phyloP scores from a whole-genome alignment of 2,797 vertebrate species.

The Cyclura pinguis region DNA sequence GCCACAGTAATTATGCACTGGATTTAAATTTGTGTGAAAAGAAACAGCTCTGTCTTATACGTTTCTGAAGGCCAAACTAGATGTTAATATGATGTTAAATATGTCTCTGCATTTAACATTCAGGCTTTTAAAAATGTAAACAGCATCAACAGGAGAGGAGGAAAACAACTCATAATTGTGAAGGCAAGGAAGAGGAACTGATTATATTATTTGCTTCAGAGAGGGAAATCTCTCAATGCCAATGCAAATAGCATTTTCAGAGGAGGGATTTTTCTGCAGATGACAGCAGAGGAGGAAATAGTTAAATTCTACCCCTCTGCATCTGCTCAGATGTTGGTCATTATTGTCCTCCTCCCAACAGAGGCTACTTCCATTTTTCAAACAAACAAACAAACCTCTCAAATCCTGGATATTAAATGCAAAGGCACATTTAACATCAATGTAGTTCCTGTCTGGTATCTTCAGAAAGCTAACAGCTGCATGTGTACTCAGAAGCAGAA shows the following conservation, averaged over 20 bases:
- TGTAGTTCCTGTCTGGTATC: not conserved
- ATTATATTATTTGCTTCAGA: not conserved
- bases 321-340: not conserved
- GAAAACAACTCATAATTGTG: not conserved
- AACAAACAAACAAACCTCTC: too few relatives aligned
- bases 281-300: not conserved
- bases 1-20: not conserved
- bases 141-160: not conserved
- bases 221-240: not conserved
- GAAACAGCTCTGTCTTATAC: not conserved
- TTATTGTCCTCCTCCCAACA: not conserved
- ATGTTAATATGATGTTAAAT: not conserved
- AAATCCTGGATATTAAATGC: not conserved
- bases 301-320: not conserved
- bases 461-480: not conserved
- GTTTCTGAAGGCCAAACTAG: not conserved
- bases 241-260: not conserved
- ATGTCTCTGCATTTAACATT: not conserved
- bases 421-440: not conserved
- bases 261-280: not conserved
- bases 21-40: not conserved
- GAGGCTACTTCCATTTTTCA: not conserved
- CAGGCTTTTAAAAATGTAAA: not conserved
- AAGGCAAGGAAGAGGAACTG: not conserved
- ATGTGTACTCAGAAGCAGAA: not conserved